Conservation (phyloP, 2,797 vertebrate species). For the Propithecus perrieri region DNA sequence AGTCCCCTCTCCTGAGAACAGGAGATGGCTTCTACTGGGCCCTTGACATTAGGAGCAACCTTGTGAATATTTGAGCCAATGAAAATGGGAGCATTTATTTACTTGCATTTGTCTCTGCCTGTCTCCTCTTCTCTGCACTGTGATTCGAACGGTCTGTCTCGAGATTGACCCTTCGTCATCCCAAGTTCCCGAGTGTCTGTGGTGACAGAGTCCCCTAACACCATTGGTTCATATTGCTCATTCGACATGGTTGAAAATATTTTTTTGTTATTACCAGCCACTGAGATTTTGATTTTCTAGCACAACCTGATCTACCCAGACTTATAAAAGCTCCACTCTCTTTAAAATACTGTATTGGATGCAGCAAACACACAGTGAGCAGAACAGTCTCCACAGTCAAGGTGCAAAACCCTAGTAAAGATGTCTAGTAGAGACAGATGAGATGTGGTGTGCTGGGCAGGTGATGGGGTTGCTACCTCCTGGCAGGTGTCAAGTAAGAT, state of each 20-base stretch:
- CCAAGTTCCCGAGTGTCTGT: not conserved
- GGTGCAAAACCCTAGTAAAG: not conserved
- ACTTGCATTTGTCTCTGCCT: not conserved
- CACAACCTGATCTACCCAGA: not conserved
- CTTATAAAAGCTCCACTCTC: not conserved
- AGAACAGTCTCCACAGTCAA: not conserved
- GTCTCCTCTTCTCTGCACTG: not conserved
- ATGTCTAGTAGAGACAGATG: not conserved
- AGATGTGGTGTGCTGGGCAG: too few relatives aligned
- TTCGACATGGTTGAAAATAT: not conserved
- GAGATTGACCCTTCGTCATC: not conserved
- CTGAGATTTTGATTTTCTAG: not conserved
- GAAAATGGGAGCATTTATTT: not conserved
- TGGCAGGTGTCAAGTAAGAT: not conserved
- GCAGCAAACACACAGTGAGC: not conserved
- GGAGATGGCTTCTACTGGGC: fast-evolving
- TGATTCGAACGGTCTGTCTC: not conserved
- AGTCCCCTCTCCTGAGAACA: too few relatives aligned
- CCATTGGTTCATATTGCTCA: not conserved
- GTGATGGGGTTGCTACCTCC: not conserved
- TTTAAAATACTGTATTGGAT: not conserved
- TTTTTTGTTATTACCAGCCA: not conserved
- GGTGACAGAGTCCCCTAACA: too few relatives aligned
- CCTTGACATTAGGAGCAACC: too few relatives aligned
- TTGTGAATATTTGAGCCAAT: not conserved